Conservation (phyloP, 92 coral and sea anemone genomes). For the Bergia puertoricense region DNA sequence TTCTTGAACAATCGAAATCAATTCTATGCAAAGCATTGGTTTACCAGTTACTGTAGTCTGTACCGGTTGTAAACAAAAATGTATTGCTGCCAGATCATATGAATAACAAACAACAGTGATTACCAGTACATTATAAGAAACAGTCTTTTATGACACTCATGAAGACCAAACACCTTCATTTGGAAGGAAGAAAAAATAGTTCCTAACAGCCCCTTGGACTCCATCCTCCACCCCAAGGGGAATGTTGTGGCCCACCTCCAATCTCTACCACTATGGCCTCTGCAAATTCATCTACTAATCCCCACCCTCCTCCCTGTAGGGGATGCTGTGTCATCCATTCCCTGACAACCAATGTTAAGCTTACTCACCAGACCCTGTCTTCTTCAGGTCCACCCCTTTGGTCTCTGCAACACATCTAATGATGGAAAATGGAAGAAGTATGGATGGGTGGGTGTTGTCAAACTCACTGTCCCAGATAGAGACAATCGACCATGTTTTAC, state of each 20-base stretch:
- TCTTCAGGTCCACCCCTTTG: conserved; percentile 87
- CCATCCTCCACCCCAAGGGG: not conserved
- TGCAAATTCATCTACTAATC: conserved; percentile 1
- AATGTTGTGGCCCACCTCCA: not conserved
- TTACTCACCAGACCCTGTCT: not conserved
- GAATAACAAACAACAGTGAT: not conserved
- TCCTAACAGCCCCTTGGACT: not conserved
- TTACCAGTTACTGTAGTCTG: not conserved
- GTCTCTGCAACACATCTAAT: conserved; percentile 92
- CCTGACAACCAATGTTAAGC: not conserved
- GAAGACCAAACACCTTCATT: not conserved
- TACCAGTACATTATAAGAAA: not conserved
- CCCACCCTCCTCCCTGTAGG: not conserved
- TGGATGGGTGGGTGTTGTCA: conserved; percentile 99
- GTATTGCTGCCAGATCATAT: not conserved
- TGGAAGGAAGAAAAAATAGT: not conserved
- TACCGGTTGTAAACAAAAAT: not conserved
- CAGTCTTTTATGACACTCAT: not conserved
- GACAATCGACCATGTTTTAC: conserved; percentile 77
- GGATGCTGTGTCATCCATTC: not conserved
- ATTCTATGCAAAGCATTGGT: not conserved
- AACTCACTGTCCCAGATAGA: conserved; percentile 71
- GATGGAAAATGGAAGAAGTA: conserved; percentile 83
- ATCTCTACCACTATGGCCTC: not conserved
- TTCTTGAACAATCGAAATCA: not conserved